These are phyloP conservation scores for Polydrusus tereticollis DNA, from an alignment of 2,888 invertebrate species.

Conservation along the genomic window DNA sequence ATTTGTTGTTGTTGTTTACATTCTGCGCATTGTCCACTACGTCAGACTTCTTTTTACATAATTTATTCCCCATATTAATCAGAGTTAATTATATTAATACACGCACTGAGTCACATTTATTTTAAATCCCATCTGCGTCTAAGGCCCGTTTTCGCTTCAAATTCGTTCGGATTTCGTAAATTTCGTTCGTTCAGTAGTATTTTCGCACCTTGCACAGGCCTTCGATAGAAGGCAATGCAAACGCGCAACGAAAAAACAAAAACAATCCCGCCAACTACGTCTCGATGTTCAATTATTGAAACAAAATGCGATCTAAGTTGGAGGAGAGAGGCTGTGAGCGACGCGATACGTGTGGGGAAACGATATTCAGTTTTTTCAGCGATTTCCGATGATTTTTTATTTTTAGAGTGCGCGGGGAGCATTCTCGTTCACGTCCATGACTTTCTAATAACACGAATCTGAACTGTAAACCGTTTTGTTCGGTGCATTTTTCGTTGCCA, in stretches of 20 bases:
- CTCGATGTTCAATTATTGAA: slow-evolving; percentile 24
- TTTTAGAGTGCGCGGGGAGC: background rate
- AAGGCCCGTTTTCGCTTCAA: background rate
- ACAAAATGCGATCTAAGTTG: slow-evolving; percentile 23
- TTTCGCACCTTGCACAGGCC: slow-evolving; percentile 25
- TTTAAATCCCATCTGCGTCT: background rate
- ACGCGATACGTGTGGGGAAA: slow-evolving; percentile 18
- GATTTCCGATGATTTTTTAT: background rate
- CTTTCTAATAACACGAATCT: too few relatives aligned
- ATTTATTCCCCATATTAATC: slow-evolving; percentile 63
- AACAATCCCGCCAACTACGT: slow-evolving; percentile 22
- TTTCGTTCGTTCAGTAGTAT: slow-evolving; percentile 16
- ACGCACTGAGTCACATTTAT: slow-evolving; percentile 9
- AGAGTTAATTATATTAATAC: background rate
- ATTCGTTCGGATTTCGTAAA: background rate
- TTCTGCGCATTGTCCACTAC: slow-evolving; percentile 52
- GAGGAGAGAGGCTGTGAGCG: slow-evolving; percentile 27
- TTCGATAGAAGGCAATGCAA: slow-evolving; percentile 9
- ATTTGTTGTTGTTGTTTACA: slow-evolving; percentile 41
- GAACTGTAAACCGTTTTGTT: too few relatives aligned
- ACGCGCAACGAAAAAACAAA: slow-evolving; percentile 22
- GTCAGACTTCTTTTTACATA: slow-evolving; percentile 64
- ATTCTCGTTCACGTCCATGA: too few relatives aligned
- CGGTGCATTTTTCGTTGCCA: too few relatives aligned
- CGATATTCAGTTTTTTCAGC: slow-evolving; percentile 10